A percentile compares a stretch with the other conserved stretches of the same genome.
Evolutionary conservation across 1,140 invertebrate species (phyloP).

Genomic region (Venustaconcha ellipsiformis): DNA sequence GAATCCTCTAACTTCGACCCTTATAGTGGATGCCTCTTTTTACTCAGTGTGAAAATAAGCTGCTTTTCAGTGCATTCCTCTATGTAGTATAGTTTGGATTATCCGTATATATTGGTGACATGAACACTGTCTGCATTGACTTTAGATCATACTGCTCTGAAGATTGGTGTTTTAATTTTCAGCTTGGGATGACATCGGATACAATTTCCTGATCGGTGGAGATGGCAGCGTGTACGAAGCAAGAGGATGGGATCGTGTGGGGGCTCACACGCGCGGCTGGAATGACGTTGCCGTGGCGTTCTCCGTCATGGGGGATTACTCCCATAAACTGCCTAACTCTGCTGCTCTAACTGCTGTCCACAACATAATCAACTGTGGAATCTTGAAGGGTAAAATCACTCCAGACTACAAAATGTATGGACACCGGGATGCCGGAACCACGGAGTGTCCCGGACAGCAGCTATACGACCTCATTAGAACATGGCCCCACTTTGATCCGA

Average conservation of each 20-base stretch:
- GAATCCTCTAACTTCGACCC: too few species aligned
- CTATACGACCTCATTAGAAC: conserved; percentile 72
- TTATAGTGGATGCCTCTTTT: too few species aligned
- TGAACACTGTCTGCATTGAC: too few species aligned
- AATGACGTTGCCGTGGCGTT: conserved; percentile 74
- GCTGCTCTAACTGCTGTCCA: conserved; percentile 38
- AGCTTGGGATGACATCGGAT: conserved; percentile 48
- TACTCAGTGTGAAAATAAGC: too few species aligned
- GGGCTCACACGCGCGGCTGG: conserved; percentile 38
- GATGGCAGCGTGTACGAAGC: conserved; percentile 41
- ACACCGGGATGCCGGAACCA: conserved; percentile 41
- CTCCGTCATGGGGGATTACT: conserved; percentile 76
- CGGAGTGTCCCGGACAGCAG: conserved; percentile 46
- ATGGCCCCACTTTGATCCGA: conserved; percentile 67
- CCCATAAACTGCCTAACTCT: conserved; percentile 34
- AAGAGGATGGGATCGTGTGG: conserved; percentile 36
- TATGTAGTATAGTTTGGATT: too few species aligned
- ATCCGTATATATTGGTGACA: too few species aligned
- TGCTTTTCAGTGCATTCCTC: too few species aligned
- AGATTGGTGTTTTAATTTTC: too few species aligned
- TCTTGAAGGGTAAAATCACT: conserved; percentile 32
- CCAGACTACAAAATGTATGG: conserved; percentile 45
- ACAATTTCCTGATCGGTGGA: conserved; percentile 46
- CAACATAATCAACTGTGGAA: conserved; percentile 46
- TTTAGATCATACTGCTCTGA: too few species aligned